Evolutionary conservation across 64 coral and sea anemone species (phyloP), one percentile per base, ranked within the genome.

Genomic region (Cladopsammia gracilis): DNA sequence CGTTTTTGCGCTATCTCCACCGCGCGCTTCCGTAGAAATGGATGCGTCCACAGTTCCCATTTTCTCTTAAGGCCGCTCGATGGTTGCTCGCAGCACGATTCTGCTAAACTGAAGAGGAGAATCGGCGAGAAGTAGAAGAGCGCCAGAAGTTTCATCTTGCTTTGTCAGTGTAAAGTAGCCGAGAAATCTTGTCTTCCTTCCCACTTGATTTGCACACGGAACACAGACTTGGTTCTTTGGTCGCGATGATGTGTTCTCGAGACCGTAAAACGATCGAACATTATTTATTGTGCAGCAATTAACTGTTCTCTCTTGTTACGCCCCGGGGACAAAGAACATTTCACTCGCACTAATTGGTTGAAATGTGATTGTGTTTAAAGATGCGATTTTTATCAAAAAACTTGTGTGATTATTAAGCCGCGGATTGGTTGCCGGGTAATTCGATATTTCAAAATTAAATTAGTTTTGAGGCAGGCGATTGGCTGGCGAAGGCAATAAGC

Each of bases 321-420:
- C 96, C 96, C 95, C 58, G 80, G 75, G 78, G 87, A 95, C 93
- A 98, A 98, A 87, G 87, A 58, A 14, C 82, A 92, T 95, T 95
- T 98, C 90, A 77, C 79, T 64, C 52, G 7, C 78, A 92, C 90
- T 98, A 98, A 98, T 98, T 98, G 94, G 78, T 86, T 86, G 90
- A 90, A 92, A 74, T 93, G 75, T 79, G 75, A 86, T 96, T 88
- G 83, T 96, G 84, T 73, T 88, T 96, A 91, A 92, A 77, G 90
- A 87, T 89, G 71, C 80, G 96, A 98, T 98, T 95, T 85, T 93
- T 84, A 93, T 93, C 90, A 93, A 88, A 92, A 91, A 93, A 93
- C 72, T 90, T 59, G 91, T 79, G 89, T 86, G 87, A 90, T 90
- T 79, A 84, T 62, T 49, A 85, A 74, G 57, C 81, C 65, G 76